Percentiles rank a stretch among this genome's conserved stretches.
phyloP scores from a whole-genome alignment of 2,113 vertebrate genomes.

The Eublepharis macularius region DNA sequence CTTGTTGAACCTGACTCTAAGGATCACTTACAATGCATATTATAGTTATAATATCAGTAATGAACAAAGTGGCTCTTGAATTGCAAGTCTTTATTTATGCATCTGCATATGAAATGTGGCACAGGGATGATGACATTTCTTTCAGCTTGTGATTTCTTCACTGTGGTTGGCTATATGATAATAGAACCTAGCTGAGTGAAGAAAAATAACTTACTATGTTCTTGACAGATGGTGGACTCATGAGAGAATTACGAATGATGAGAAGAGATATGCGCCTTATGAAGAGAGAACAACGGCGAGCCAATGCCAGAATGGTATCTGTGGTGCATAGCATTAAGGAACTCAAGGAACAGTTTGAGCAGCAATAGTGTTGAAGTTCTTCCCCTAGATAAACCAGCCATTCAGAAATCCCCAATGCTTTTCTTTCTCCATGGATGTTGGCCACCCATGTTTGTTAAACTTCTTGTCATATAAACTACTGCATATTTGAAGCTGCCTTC shows the following conservation, averaged over 20 bases:
- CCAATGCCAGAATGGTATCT: conserved; percentile 6
- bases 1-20: no score
- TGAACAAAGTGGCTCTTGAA: background rate
- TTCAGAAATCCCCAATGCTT: background rate
- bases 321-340: background rate
- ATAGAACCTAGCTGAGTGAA: background rate
- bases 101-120: background rate
- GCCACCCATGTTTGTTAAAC: conserved; percentile 3
- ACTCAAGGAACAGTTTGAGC: conserved; percentile 1
- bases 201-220: background rate
- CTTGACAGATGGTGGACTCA: conserved; percentile 16
- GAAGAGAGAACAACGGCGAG: conserved; percentile 21
- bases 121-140: background rate
- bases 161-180: background rate
- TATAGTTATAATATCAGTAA: background rate
- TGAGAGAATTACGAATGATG: conserved; percentile 26
- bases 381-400: background rate
- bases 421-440: background rate
- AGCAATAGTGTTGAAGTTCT: background rate
- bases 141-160: background rate
- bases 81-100: background rate
- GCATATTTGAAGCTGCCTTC: no score
- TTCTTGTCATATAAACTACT: background rate
- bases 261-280: conserved; percentile 24
- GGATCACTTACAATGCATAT: no score